These are phyloP conservation scores for Hipparchia semele DNA, from an alignment of 2,888 invertebrate genomes.

Conservation along the genomic window DNA sequence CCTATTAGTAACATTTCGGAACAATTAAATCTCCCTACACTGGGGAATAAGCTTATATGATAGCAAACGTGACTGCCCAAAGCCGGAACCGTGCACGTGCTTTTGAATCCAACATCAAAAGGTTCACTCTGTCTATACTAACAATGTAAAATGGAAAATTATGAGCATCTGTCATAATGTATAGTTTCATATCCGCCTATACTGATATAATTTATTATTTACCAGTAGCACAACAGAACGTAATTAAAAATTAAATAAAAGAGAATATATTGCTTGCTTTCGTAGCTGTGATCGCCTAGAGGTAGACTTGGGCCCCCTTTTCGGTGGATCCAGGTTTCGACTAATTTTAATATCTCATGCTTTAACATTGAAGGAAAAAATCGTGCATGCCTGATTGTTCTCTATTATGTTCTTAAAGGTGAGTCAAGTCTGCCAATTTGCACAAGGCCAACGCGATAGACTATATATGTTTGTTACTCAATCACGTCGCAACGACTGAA, in stretches of 20 bases:
- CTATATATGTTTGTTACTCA: too few relatives aligned
- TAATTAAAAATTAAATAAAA: background rate
- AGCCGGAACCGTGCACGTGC: slow-evolving; percentile 34
- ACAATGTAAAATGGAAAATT: slow-evolving; percentile 32
- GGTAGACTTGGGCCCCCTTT: too few relatives aligned
- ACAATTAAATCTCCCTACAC: slow-evolving; percentile 26
- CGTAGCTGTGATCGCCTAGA: too few relatives aligned
- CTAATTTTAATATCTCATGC: too few relatives aligned
- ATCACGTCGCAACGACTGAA: too few relatives aligned
- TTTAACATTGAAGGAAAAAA: too few relatives aligned
- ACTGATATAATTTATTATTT: background rate
- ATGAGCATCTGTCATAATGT: slow-evolving; percentile 26
- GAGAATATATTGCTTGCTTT: background rate
- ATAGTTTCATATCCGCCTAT: slow-evolving; percentile 30
- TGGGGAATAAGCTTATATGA: slow-evolving; percentile 31
- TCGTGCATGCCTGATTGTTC: too few relatives aligned
- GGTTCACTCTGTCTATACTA: slow-evolving; percentile 25
- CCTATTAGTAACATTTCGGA: slow-evolving; percentile 10
- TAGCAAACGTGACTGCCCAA: slow-evolving; percentile 36
- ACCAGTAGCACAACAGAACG: background rate
- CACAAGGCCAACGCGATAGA: too few relatives aligned
- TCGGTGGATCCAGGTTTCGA: too few relatives aligned
- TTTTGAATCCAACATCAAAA: slow-evolving; percentile 31
- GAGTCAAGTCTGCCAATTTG: too few relatives aligned
- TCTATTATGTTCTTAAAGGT: too few relatives aligned